Conservation (phyloP, 2,797 vertebrate genomes). For the Aulostomus chinensis region DNA sequence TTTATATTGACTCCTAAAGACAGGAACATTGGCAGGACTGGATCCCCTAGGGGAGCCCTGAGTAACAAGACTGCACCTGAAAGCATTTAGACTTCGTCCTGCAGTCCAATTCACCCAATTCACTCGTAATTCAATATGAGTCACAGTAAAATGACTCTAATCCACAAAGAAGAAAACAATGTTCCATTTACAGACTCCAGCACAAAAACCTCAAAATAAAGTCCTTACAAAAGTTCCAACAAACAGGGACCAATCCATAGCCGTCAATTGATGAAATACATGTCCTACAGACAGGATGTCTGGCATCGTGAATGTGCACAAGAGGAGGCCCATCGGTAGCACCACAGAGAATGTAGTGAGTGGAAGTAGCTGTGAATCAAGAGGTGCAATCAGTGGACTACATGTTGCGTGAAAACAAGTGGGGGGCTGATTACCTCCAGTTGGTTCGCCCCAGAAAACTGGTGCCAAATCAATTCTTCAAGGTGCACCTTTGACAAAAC, state of each 20-base stretch:
- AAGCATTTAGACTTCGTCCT: too few species aligned
- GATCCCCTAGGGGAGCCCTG: too few species aligned
- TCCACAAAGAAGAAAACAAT: too few species aligned
- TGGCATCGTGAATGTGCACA: constrained; percentile 19
- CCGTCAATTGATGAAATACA: constrained; percentile 8
- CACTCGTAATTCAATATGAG: too few species aligned
- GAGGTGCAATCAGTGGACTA: constrained; percentile 62
- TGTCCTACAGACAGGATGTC: constrained; percentile 4
- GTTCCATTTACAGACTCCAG: too few species aligned
- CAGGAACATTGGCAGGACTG: too few species aligned
- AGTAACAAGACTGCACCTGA: too few species aligned
- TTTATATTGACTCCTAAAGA: too few species aligned
- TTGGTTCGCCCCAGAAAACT: constrained; percentile 37
- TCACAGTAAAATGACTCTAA: too few species aligned
- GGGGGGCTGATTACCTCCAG: constrained; percentile 61
- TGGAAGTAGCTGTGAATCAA: constrained; percentile 51
- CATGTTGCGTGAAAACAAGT: constrained; percentile 57
- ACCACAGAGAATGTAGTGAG: constrained; percentile 19
- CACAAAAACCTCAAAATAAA: too few species aligned
- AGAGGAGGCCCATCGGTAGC: constrained; percentile 32
- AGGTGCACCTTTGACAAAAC: constrained; percentile 48
- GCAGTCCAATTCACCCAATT: too few species aligned
- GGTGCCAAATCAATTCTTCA: constrained; percentile 62
- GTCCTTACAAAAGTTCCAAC: too few species aligned
- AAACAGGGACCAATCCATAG: not conserved